Conservation (phyloP, 2,797 vertebrate genomes). For the Pangasius djambal region DNA sequence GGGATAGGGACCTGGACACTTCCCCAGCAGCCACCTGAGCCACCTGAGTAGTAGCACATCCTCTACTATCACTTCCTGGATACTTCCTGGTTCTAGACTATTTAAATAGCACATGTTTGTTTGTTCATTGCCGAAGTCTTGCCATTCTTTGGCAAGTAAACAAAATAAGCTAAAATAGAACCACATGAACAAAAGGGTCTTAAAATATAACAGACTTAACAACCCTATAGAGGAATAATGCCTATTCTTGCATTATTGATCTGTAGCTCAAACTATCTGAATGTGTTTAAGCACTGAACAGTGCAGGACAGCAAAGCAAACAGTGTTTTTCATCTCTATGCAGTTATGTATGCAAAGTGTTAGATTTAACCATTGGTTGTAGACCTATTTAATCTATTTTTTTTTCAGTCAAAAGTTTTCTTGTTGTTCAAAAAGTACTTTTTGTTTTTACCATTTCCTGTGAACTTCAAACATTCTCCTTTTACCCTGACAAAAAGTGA, state of each 20-base stretch:
- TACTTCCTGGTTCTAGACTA: conserved; percentile 11
- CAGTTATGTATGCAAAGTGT: background rate
- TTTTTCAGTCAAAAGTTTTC: background rate
- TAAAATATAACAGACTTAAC: background rate
- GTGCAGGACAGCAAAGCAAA: background rate
- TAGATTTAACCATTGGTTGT: background rate
- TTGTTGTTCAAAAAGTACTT: background rate
- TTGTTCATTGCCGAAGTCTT: background rate
- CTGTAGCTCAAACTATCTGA: background rate
- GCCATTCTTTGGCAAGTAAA: background rate
- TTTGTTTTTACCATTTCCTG: background rate
- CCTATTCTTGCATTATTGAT: background rate
- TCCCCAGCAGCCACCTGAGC: background rate
- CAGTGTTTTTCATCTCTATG: background rate
- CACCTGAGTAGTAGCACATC: background rate
- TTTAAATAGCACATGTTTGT: background rate
- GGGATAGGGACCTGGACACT: no score
- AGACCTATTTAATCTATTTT: background rate
- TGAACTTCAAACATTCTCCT: background rate
- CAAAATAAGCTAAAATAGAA: background rate
- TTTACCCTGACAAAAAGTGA: background rate
- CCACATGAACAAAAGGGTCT: background rate
- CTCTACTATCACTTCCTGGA: background rate
- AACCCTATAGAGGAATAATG: background rate
- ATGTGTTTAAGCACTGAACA: no score